Evolutionary conservation across 1,140 invertebrate species (phyloP).

Genomic region (Zeugodacus cucurbitae): DNA sequence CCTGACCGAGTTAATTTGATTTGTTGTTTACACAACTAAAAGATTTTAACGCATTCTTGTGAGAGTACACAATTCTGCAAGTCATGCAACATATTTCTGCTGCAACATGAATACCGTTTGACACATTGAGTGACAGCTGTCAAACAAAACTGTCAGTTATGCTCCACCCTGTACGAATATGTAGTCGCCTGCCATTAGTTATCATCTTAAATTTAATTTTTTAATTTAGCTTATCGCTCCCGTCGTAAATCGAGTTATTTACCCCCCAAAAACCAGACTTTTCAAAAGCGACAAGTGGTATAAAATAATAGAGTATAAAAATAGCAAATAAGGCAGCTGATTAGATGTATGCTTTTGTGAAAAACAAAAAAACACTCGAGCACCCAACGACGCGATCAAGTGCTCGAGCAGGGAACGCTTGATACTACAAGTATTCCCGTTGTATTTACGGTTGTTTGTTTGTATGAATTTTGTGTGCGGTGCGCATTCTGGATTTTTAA

Average conservation of each 20-base stretch:
- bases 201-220: no score
- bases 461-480: not conserved
- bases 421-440: not conserved
- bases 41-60: no score
- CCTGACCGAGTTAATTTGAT: no score
- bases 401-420: not conserved
- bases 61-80: no score
- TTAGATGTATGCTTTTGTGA: constrained; percentile 1
- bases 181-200: not conserved
- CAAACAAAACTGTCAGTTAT: not conserved
- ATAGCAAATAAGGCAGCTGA: not conserved
- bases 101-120: no score
- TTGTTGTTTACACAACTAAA: no score
- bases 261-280: not conserved
- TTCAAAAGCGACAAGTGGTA: not conserved
- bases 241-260: not conserved
- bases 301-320: constrained; percentile 4
- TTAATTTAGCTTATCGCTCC: not conserved
- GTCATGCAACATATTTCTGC: no score
- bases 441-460: not conserved
- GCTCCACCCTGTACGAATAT: not conserved
- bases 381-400: not conserved
- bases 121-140: not conserved
- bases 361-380: not conserved
- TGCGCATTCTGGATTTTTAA: not conserved